These are phyloP conservation scores for Drosophila falleni DNA, from an alignment of 2,888 invertebrate species.

Conservation along the genomic window DNA sequence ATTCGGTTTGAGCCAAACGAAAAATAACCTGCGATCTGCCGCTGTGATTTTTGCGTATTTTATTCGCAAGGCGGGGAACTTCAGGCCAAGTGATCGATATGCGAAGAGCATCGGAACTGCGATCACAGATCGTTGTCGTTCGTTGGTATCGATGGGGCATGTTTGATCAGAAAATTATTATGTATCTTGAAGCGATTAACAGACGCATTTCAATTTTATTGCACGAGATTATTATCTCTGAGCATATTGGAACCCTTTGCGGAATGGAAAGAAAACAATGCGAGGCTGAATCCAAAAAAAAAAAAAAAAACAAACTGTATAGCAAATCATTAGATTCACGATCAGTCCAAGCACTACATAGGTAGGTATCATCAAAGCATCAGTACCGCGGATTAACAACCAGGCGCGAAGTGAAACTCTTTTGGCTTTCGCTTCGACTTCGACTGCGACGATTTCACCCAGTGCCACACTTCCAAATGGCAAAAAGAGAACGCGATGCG, in stretches of 20 bases:
- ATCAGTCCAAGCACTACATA: constrained; percentile 46
- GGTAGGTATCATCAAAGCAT: constrained; percentile 67
- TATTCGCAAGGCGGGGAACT: constrained; percentile 7
- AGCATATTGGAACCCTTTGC: constrained; percentile 52
- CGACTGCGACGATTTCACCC: constrained; percentile 68
- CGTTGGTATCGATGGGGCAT: constrained; percentile 31
- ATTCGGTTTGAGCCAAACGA: constrained; percentile 6
- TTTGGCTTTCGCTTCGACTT: constrained; percentile 59
- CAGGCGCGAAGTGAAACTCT: constrained; percentile 77
- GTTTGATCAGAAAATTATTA: constrained; percentile 75
- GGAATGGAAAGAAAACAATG: constrained; percentile 16
- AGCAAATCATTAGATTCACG: constrained; percentile 71
- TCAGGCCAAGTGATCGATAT: constrained; percentile 68
- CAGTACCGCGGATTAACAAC: constrained; percentile 67
- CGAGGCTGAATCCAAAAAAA: constrained; percentile 31
- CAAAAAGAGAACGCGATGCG: constrained; percentile 46
- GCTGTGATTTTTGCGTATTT: constrained; percentile 74
- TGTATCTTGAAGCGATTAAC: constrained; percentile 79
- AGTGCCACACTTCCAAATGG: constrained; percentile 70
- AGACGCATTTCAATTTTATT: constrained; percentile 80
- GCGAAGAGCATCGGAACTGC: constrained; percentile 45
- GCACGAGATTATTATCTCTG: constrained; percentile 73
- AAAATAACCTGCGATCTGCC: constrained; percentile 29
- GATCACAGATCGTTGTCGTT: constrained; percentile 27
- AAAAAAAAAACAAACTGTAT: too few relatives aligned